phyloP scores from a whole-genome alignment of 2,888 invertebrate genomes.

The Tetropium fuscum region DNA sequence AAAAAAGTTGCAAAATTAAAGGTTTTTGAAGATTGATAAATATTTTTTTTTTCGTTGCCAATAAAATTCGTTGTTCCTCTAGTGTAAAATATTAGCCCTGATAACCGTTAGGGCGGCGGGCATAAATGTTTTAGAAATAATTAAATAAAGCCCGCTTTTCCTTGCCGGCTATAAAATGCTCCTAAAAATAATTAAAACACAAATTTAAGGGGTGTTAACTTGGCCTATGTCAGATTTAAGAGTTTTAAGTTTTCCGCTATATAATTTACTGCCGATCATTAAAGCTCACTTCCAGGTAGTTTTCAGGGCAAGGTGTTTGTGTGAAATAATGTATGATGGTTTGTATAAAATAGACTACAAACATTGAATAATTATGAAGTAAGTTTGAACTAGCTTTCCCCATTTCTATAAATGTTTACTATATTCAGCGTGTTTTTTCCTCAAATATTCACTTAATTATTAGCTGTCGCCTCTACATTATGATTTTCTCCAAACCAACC shows the following conservation, averaged over 20 bases:
- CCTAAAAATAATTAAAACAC: conserved; percentile 17
- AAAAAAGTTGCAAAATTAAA: too few relatives aligned
- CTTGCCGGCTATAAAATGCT: background rate
- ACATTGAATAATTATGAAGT: conserved; percentile 1
- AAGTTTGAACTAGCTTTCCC: background rate
- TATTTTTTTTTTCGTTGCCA: too few relatives aligned
- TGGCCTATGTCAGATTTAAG: conserved; percentile 9
- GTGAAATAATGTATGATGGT: conserved; percentile 9
- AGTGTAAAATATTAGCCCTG: too few relatives aligned
- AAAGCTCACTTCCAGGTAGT: conserved; percentile 2
- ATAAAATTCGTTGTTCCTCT: too few relatives aligned
- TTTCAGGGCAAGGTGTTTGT: conserved; percentile 1
- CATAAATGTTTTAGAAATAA: too few relatives aligned
- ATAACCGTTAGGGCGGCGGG: too few relatives aligned
- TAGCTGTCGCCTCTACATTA: background rate
- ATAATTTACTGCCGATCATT: conserved; percentile 18
- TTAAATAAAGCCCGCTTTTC: background rate
- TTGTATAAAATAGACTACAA: too few relatives aligned
- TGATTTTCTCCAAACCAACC: background rate
- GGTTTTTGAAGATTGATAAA: too few relatives aligned
- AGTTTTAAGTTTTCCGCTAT: conserved; percentile 10
- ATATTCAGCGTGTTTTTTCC: too few relatives aligned
- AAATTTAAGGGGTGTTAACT: conserved; percentile 18
- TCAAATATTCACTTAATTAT: background rate
- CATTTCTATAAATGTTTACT: too few relatives aligned